Evolutionary conservation across 2,888 invertebrate species (phyloP).

Genomic region (Athripsodes cinereus): DNA sequence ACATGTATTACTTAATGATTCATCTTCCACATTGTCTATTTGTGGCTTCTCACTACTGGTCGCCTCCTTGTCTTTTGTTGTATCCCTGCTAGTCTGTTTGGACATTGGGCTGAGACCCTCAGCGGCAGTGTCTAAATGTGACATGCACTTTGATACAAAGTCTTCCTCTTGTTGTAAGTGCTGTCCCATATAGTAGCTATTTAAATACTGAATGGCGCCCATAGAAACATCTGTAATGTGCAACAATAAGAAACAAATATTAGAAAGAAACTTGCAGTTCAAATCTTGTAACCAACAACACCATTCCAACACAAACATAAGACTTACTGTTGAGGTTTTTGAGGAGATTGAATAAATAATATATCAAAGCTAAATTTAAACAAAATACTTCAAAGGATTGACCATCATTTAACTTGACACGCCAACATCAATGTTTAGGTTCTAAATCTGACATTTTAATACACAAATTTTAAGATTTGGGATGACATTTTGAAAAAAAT

Average conservation of each 20-base stretch:
- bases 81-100: slow-evolving; percentile 28
- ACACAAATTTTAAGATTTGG: too few relatives aligned
- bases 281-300: too few relatives aligned
- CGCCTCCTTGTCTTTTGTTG: slow-evolving; percentile 29
- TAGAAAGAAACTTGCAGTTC: neutral
- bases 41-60: slow-evolving; percentile 32
- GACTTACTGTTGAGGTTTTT: neutral
- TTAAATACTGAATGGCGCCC: slow-evolving; percentile 91
- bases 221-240: slow-evolving; percentile 74
- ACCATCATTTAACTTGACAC: too few relatives aligned
- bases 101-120: slow-evolving; percentile 52
- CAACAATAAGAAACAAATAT: neutral
- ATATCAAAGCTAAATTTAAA: neutral
- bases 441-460: too few relatives aligned
- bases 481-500: too few relatives aligned
- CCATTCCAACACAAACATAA: too few relatives aligned
- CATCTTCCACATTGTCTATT: slow-evolving; percentile 38
- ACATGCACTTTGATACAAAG: slow-evolving; percentile 91
- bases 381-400: neutral
- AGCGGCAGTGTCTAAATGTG: slow-evolving; percentile 78
- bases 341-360: neutral
- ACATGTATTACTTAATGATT: slow-evolving; percentile 21
- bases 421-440: too few relatives aligned
- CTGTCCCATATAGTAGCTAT: slow-evolving; percentile 90
- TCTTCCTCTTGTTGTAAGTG: slow-evolving; percentile 87